These are phyloP conservation scores for Ictidomys tridecemlineatus DNA, from an alignment of 2,113 vertebrate genomes.

Conservation along the genomic window DNA sequence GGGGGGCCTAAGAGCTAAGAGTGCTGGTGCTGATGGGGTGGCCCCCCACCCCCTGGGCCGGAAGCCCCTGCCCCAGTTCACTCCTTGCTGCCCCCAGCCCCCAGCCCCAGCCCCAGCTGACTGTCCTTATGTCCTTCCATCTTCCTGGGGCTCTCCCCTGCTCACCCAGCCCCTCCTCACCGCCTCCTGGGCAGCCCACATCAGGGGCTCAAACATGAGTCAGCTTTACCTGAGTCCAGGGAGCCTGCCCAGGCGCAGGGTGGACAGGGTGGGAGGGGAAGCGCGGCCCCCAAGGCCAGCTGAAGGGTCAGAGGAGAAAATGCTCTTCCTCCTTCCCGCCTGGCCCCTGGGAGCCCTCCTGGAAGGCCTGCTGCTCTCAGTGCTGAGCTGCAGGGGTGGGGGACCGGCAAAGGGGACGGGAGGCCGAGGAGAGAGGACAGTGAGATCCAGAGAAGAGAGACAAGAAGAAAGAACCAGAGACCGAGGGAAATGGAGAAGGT, in stretches of 20 bases:
- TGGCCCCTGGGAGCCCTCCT: constrained; percentile 28
- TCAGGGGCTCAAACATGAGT: too few relatives aligned
- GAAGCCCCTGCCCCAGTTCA: not conserved
- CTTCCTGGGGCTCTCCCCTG: not conserved
- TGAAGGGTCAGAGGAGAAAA: constrained; percentile 1
- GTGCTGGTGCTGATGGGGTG: not conserved
- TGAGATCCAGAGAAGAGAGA: not conserved
- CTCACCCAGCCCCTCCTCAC: too few relatives aligned
- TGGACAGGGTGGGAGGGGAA: not conserved
- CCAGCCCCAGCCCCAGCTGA: not conserved
- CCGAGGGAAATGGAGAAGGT: not conserved
- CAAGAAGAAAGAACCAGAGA: not conserved
- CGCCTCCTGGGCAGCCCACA: not conserved
- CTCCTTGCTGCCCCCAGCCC: not conserved
- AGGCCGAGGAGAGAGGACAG: constrained; percentile 61
- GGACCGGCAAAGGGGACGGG: constrained; percentile 37
- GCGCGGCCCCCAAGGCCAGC: not conserved
- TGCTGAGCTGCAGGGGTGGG: not conserved
- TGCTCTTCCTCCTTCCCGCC: constrained; percentile 63
- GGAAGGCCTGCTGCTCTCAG: not conserved
- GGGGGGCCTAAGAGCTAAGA: too few relatives aligned
- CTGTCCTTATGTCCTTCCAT: not conserved
- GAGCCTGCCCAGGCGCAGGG: not conserved
- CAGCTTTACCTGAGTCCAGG: not conserved
- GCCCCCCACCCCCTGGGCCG: not conserved